phyloP scores from a whole-genome alignment of 2,113 vertebrate genomes.

The Porphyrio hochstetteri region DNA sequence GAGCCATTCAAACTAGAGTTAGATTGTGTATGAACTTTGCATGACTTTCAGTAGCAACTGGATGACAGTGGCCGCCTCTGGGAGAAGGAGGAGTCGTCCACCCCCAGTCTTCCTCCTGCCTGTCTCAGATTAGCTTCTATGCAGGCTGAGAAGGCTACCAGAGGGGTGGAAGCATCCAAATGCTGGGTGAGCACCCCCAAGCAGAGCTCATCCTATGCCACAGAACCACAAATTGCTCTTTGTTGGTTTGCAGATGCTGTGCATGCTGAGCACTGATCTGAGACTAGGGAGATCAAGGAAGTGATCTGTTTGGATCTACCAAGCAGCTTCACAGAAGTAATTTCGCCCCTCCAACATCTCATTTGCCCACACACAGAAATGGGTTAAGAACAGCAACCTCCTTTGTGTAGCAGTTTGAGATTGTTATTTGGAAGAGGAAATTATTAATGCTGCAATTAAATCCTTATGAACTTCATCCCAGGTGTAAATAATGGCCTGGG shows the following conservation, averaged over 20 bases:
- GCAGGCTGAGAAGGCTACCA: not conserved
- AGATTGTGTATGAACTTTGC: not conserved
- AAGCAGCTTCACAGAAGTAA: not conserved
- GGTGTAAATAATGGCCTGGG: not conserved
- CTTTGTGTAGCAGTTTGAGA: not conserved
- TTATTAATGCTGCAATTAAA: not conserved
- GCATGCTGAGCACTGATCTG: not conserved
- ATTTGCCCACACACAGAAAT: not conserved
- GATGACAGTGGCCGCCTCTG: not conserved
- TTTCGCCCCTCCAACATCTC: not conserved
- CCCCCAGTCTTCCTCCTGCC: not conserved
- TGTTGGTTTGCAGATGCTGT: not conserved
- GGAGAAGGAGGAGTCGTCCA: not conserved
- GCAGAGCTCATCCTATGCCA: not conserved
- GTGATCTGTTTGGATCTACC: not conserved
- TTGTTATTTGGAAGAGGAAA: not conserved
- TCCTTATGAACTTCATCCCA: not conserved
- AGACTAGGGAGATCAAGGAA: not conserved
- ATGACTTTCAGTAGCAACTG: not conserved
- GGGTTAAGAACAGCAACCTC: not conserved
- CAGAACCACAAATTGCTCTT: not conserved
- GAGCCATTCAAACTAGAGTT: not conserved
- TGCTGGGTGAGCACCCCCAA: not conserved
- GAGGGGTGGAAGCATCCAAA: not conserved
- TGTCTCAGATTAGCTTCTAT: not conserved